phyloP scores from a whole-genome alignment of 2,888 invertebrate species.

The Lasioglossum marginatum region DNA sequence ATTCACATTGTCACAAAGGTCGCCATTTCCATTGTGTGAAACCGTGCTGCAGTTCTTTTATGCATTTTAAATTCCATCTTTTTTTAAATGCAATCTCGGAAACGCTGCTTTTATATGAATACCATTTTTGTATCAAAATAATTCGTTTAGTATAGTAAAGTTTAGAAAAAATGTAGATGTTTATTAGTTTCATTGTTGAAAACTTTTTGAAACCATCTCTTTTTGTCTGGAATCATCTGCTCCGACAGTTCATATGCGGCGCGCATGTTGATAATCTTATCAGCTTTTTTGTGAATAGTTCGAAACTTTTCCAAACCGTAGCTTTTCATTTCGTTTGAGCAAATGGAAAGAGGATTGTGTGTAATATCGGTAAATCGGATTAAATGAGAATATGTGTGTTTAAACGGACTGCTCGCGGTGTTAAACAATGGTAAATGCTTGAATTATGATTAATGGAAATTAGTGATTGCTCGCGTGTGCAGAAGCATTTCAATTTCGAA shows the following conservation, averaged over 20 bases:
- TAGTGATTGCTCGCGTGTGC: neutral
- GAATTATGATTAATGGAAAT: constrained; percentile 16
- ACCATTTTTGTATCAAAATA: neutral
- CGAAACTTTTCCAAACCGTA: neutral
- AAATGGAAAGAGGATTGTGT: constrained; percentile 8
- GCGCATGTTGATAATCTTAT: neutral
- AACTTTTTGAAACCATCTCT: neutral
- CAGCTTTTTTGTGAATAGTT: neutral
- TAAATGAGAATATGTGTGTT: constrained; percentile 17
- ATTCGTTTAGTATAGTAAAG: neutral
- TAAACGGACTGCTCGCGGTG: neutral
- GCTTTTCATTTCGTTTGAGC: neutral
- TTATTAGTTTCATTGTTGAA: neutral
- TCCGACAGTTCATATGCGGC: neutral
- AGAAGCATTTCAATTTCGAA: neutral
- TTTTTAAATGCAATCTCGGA: no score
- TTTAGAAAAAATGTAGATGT: neutral
- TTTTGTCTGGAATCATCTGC: neutral
- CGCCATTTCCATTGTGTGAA: neutral
- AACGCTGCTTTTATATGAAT: neutral
- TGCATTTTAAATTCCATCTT: no score
- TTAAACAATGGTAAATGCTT: constrained; percentile 13
- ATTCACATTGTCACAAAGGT: neutral
- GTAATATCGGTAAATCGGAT: constrained; percentile 40
- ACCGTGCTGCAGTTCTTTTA: neutral